Evolutionary conservation across 1,140 invertebrate genomes (phyloP).

Genomic region (Zaprionus ghesquierei): DNA sequence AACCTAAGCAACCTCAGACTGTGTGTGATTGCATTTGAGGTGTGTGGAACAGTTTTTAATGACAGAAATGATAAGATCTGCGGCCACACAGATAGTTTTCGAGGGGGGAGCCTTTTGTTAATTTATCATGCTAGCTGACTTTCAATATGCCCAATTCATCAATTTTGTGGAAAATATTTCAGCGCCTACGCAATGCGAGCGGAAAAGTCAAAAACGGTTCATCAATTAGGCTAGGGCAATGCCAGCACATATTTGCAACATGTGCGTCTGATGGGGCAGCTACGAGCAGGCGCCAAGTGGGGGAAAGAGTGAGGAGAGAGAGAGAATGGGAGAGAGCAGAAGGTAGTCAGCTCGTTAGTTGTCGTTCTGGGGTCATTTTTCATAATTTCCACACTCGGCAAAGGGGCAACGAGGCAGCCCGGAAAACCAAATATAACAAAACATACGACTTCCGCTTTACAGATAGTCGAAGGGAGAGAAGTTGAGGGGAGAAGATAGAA

Average conservation of each 20-base stretch:
- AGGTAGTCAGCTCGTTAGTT: conserved; percentile 42
- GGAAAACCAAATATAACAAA: conserved; percentile 69
- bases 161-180: conserved; percentile 41
- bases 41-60: conserved; percentile 35
- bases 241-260: conserved; percentile 45
- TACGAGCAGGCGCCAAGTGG: conserved; percentile 39
- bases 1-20: neutral
- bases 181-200: conserved; percentile 26
- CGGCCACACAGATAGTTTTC: conserved; percentile 9
- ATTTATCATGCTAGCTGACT: conserved; percentile 69
- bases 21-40: conserved; percentile 38
- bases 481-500: neutral
- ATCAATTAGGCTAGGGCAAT: conserved; percentile 53
- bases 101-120: neutral
- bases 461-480: neutral
- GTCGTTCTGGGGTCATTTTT: conserved; percentile 62
- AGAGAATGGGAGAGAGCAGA: neutral
- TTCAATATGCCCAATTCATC: conserved; percentile 69
- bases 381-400: conserved; percentile 66
- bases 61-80: conserved; percentile 25
- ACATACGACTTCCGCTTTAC: conserved; percentile 74
- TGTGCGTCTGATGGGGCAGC: conserved; percentile 58
- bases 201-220: conserved; percentile 31
- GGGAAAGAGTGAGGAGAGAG: neutral
- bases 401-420: conserved; percentile 1